Evolutionary conservation across 2,113 vertebrate species (phyloP).

Genomic region (Hiodon tergisus): DNA sequence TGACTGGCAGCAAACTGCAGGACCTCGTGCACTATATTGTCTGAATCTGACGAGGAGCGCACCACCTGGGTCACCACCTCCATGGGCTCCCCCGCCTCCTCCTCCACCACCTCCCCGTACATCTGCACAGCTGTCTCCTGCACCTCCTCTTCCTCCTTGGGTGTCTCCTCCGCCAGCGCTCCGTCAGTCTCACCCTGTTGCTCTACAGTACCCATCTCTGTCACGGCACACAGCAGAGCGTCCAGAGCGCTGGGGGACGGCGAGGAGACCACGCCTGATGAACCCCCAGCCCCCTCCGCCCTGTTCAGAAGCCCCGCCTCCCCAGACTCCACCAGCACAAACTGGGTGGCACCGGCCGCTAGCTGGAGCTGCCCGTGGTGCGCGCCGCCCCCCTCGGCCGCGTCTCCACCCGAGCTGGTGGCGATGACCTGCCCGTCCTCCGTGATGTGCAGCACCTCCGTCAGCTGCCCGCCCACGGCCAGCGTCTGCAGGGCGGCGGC

Average conservation of each 20-base stretch:
- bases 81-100: slow-evolving; percentile 55
- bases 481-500: slow-evolving; percentile 90
- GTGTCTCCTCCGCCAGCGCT: not conserved
- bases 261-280: slow-evolving; percentile 48
- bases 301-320: slow-evolving; percentile 39
- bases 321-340: slow-evolving; percentile 78
- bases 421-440: slow-evolving; percentile 88
- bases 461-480: slow-evolving; percentile 88
- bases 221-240: slow-evolving; percentile 86
- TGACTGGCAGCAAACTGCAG: slow-evolving; percentile 86
- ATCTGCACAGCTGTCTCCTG: slow-evolving; percentile 51
- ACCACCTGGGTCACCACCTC: slow-evolving; percentile 63
- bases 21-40: slow-evolving; percentile 82
- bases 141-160: slow-evolving; percentile 44
- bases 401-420: slow-evolving; percentile 50
- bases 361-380: slow-evolving; percentile 37
- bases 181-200: slow-evolving; percentile 34
- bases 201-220: slow-evolving; percentile 74
- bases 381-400: slow-evolving; percentile 46
- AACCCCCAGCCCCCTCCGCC: slow-evolving; percentile 27
- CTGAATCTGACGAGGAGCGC: slow-evolving; percentile 57
- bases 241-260: slow-evolving; percentile 81
- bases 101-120: slow-evolving; percentile 51
- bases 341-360: slow-evolving; percentile 71
- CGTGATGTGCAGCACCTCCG: slow-evolving; percentile 88